Evolutionary conservation across 2,888 invertebrate genomes (phyloP).

Genomic region (Calameuta filiformis): DNA sequence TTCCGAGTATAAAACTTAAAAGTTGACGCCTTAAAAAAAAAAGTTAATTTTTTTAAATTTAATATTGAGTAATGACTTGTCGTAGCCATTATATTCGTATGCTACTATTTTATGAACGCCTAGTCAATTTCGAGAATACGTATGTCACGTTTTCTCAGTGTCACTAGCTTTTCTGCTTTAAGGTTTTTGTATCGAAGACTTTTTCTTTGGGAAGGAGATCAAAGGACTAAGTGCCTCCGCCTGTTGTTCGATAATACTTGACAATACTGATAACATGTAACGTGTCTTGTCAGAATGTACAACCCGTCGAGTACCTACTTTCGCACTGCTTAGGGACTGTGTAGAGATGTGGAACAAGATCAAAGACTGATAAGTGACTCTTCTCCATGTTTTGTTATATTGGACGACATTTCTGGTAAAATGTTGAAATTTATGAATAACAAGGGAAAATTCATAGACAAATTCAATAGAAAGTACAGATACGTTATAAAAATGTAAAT

Average conservation of each 20-base stretch:
- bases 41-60: neutral
- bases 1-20: neutral
- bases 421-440: neutral
- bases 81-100: too few species aligned
- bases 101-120: too few species aligned
- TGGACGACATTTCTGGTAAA: neutral
- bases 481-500: neutral
- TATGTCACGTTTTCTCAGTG: neutral
- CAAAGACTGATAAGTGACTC: too few species aligned
- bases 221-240: neutral
- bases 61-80: too few species aligned
- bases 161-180: neutral
- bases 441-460: neutral
- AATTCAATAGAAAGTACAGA: neutral
- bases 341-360: too few species aligned
- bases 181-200: neutral
- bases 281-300: too few species aligned
- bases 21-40: neutral
- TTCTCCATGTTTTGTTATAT: neutral
- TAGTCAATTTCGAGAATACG: neutral
- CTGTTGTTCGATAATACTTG: too few species aligned
- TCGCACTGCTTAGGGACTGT: too few species aligned
- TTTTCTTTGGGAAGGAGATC: neutral
- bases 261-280: too few species aligned
- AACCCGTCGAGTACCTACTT: too few species aligned